phyloP scores from a whole-genome alignment of 2,113 vertebrate species.

The Melanocharis versteri region DNA sequence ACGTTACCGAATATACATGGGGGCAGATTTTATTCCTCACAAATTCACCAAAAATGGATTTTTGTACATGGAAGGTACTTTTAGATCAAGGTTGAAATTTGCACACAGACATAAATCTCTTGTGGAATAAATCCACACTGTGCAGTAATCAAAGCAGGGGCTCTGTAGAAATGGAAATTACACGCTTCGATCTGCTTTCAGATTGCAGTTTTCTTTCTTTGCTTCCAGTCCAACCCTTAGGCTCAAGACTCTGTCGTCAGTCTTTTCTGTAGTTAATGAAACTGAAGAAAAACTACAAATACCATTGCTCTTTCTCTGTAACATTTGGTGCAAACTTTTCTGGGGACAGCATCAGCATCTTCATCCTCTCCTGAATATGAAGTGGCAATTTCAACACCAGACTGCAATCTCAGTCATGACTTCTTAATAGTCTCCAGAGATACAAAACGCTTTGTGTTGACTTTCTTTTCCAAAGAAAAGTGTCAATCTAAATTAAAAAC shows the following conservation, averaged over 20 bases:
- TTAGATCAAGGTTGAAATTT: background rate
- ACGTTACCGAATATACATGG: rapidly evolving
- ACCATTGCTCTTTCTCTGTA: background rate
- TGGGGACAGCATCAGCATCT: background rate
- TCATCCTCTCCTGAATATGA: background rate
- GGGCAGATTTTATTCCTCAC: background rate
- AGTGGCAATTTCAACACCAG: background rate
- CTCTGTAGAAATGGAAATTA: conserved; percentile 33
- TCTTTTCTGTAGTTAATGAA: background rate
- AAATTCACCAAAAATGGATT: background rate
- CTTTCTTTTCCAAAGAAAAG: background rate
- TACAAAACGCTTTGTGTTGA: background rate
- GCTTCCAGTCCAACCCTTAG: background rate
- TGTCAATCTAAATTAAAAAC: background rate
- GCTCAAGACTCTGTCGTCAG: background rate
- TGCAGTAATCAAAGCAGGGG: background rate
- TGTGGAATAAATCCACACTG: background rate
- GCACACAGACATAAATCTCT: background rate
- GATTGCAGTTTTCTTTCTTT: background rate
- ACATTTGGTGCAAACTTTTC: background rate
- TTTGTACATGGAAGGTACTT: background rate
- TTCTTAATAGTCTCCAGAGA: background rate
- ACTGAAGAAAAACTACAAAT: background rate
- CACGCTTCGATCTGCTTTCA: background rate
- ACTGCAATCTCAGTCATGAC: background rate